Percentiles rank a stretch among this genome's conserved stretches.
phyloP scores from a whole-genome alignment of 2,113 vertebrate genomes.

The Motacilla alba region DNA sequence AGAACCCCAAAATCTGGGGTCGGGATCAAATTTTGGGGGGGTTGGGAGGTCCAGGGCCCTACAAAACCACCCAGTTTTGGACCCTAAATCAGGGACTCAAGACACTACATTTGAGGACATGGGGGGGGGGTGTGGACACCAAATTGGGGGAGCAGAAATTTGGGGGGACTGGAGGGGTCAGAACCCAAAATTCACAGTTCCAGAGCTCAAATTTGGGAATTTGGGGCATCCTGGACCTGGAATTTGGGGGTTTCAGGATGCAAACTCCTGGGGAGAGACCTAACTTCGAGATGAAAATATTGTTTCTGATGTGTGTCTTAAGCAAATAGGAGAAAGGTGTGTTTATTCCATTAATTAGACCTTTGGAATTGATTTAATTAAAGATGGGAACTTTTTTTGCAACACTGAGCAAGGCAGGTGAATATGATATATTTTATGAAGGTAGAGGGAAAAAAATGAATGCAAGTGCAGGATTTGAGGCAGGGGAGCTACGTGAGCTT shows the following conservation, averaged over 20 bases:
- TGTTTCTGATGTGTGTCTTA: neutral
- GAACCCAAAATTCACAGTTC: neutral
- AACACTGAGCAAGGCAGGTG: neutral
- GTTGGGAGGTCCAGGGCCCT: neutral
- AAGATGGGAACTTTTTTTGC: neutral
- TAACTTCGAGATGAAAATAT: neutral
- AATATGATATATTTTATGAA: neutral
- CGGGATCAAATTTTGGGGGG: neutral
- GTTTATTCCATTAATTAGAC: neutral
- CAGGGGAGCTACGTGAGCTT: neutral
- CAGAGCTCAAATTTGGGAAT: neutral
- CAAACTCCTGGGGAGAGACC: neutral
- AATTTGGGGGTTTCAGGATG: neutral
- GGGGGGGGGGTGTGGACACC: neutral
- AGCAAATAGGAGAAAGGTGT: neutral
- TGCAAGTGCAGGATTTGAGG: rapidly evolving
- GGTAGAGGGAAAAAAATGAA: neutral
- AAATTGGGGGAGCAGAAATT: neutral
- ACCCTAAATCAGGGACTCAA: neutral
- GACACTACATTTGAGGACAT: no score
- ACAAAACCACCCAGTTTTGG: neutral
- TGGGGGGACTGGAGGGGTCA: rapidly evolving
- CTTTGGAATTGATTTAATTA: neutral
- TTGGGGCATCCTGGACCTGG: rapidly evolving
- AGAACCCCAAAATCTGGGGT: neutral